Percentiles rank a stretch among this genome's conserved stretches.
These are phyloP conservation scores for Pseudochaenichthys georgianus DNA, from an alignment of 2,797 vertebrate species.

Conservation along the genomic window DNA sequence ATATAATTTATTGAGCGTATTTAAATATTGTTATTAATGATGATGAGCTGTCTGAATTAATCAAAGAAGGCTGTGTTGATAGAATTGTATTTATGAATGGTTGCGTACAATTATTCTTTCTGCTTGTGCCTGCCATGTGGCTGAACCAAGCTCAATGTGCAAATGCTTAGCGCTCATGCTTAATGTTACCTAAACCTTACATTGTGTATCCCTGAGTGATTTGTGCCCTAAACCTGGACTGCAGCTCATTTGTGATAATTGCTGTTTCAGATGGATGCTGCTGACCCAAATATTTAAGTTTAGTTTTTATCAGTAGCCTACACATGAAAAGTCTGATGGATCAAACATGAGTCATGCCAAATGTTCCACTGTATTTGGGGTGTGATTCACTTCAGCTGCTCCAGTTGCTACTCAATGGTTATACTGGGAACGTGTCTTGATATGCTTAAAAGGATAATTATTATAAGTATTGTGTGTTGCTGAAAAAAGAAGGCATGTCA, in stretches of 20 bases:
- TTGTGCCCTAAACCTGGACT: not conserved
- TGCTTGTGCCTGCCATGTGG: not conserved
- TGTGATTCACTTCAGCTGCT: conserved; percentile 22
- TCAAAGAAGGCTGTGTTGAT: not conserved
- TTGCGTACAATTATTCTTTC: too few relatives aligned
- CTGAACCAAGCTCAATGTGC: not conserved
- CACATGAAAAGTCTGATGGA: conserved; percentile 17
- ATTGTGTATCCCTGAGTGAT: not conserved
- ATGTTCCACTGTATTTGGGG: conserved; percentile 5
- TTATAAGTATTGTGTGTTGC: not conserved
- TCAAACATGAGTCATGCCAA: conserved; percentile 23
- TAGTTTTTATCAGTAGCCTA: conserved; percentile 11
- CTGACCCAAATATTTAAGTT: conserved; percentile 3
- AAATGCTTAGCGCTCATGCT: not conserved
- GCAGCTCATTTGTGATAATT: conserved; percentile 12
- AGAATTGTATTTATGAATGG: too few relatives aligned
- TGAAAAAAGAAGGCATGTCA: not conserved
- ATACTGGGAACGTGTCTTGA: conserved; percentile 10
- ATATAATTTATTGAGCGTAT: conserved; percentile 6
- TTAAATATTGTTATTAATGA: not conserved
- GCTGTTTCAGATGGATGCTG: conserved; percentile 3
- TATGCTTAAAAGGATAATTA: conserved; percentile 10
- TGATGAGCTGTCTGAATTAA: conserved; percentile 6
- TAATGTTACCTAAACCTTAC: conserved; percentile 3
- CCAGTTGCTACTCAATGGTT: conserved; percentile 8